phyloP scores from a whole-genome alignment of 2,888 invertebrate genomes.

The Cryptophagus acutangulus region DNA sequence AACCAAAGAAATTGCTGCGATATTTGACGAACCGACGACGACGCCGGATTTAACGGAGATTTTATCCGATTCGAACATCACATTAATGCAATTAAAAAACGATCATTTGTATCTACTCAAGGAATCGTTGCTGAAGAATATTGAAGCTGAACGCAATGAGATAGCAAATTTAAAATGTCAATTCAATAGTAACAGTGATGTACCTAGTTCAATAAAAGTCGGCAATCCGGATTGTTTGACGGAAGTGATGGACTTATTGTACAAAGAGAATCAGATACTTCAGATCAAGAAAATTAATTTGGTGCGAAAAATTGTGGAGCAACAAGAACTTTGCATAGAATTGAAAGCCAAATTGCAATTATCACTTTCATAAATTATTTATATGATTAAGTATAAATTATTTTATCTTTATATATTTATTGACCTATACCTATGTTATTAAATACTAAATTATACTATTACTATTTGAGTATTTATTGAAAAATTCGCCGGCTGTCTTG shows the following conservation, averaged over 20 bases:
- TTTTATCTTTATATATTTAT: no score
- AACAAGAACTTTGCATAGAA: conserved; percentile 46
- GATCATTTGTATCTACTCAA: conserved; percentile 64
- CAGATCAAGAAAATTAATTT: conserved; percentile 47
- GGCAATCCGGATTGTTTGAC: conserved; percentile 36
- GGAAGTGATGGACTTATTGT: conserved; percentile 42
- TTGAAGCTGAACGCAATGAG: conserved; percentile 69
- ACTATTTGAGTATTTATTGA: no score
- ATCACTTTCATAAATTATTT: no score
- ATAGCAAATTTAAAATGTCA: conserved; percentile 47
- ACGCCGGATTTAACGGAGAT: background rate
- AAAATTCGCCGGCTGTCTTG: no score
- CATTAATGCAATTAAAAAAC: conserved; percentile 60
- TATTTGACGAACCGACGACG: background rate
- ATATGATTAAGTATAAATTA: no score
- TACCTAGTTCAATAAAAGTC: conserved; percentile 20
- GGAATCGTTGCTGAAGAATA: conserved; percentile 62
- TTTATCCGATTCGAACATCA: background rate
- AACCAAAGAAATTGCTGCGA: conserved; percentile 15
- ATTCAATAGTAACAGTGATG: conserved; percentile 21
- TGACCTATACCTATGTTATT: no score
- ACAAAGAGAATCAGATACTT: conserved; percentile 47
- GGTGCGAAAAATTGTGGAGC: conserved; percentile 46
- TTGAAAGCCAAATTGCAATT: conserved; percentile 39
- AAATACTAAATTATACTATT: no score